phyloP scores from a whole-genome alignment of 1,140 invertebrate genomes.

The Hyposmocoma kahamanoa region DNA sequence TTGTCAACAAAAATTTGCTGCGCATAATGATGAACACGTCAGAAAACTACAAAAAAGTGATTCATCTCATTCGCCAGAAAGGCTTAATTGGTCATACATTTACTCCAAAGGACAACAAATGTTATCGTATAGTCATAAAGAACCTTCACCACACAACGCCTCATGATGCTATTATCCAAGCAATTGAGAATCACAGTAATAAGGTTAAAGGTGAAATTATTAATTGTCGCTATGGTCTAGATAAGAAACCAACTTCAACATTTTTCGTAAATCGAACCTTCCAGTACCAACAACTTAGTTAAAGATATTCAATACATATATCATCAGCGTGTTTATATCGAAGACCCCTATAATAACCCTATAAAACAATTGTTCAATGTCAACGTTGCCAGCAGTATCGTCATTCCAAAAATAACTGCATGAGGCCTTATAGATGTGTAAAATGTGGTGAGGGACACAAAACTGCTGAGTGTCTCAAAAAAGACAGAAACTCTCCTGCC shows the following conservation, averaged over 20 bases:
- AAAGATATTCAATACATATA: conserved; percentile 4
- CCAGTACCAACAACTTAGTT: neutral
- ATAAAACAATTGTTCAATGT: neutral
- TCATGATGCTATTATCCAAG: neutral
- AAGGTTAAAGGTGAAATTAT: neutral
- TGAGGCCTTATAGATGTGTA: neutral
- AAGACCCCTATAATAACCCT: neutral
- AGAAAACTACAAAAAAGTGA: neutral
- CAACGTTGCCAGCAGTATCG: neutral
- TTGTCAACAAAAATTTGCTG: neutral
- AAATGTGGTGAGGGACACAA: neutral
- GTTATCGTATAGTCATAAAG: neutral
- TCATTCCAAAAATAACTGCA: neutral
- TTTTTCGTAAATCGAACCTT: neutral
- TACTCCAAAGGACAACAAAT: neutral
- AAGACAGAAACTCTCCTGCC: neutral
- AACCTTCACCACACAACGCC: neutral
- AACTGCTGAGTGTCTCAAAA: neutral
- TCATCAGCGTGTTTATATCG: neutral
- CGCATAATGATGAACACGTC: neutral
- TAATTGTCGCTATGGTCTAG: no score
- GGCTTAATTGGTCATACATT: neutral
- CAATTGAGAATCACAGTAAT: neutral
- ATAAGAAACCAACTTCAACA: no score
- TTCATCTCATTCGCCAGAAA: neutral